These are phyloP conservation scores for Tympanoctomys barrerae DNA, from an alignment of 2,797 vertebrate genomes.

Conservation along the genomic window DNA sequence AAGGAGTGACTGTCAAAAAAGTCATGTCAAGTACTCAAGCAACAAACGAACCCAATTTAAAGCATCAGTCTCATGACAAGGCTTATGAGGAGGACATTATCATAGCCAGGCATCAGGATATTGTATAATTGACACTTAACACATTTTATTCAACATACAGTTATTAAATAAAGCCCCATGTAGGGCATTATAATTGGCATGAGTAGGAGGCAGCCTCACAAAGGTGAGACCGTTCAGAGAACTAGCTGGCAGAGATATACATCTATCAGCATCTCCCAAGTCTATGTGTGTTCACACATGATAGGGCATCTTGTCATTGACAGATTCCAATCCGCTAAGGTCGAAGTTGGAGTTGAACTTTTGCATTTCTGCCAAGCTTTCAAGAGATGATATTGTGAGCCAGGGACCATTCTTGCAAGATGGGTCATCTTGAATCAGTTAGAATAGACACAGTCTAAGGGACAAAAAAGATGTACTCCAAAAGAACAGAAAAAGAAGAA, in stretches of 20 bases:
- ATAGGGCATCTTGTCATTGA: neutral
- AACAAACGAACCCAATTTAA: slow-evolving; percentile 55
- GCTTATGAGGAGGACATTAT: slow-evolving; percentile 12
- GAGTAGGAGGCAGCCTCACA: neutral
- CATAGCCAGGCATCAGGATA: neutral
- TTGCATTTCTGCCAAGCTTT: neutral
- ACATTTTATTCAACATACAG: neutral
- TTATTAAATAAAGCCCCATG: slow-evolving; percentile 4
- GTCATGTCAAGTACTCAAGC: slow-evolving; percentile 20
- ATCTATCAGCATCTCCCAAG: neutral
- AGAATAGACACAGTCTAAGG: neutral
- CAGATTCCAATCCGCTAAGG: neutral
- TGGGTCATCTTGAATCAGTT: neutral
- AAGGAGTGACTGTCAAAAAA: slow-evolving; percentile 53
- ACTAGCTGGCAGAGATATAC: neutral
- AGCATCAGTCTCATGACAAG: neutral
- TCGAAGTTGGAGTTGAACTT: neutral
- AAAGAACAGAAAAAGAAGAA: neutral
- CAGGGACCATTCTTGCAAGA: neutral
- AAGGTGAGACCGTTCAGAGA: neutral
- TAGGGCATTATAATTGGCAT: neutral
- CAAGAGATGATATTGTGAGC: neutral
- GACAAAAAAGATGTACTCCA: neutral
- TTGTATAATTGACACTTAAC: slow-evolving; percentile 25
- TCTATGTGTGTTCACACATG: neutral